phyloP scores from a whole-genome alignment of 2,797 vertebrate genomes.

The Spheniscus humboldti region DNA sequence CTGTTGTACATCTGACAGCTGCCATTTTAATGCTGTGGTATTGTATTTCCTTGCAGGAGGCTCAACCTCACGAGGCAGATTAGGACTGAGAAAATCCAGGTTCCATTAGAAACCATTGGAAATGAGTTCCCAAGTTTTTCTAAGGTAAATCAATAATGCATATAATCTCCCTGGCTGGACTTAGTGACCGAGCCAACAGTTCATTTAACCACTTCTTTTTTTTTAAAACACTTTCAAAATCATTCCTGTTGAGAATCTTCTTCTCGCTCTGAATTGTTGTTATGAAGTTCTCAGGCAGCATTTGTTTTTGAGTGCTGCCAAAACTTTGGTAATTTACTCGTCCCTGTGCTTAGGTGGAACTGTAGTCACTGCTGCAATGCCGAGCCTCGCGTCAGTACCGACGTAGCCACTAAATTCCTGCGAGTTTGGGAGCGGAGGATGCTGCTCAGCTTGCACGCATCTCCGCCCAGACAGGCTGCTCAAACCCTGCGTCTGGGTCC shows the following conservation, averaged over 20 bases:
- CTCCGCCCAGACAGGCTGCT: not conserved
- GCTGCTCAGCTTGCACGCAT: accelerated
- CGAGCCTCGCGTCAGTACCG: accelerated
- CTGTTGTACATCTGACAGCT: not conserved
- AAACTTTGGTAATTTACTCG: not conserved
- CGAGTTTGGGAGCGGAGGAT: not conserved
- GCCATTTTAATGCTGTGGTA: not conserved
- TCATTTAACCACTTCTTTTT: not conserved
- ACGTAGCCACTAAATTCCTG: not conserved
- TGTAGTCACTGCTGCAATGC: not conserved
- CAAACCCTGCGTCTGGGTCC: accelerated
- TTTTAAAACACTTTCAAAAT: not conserved
- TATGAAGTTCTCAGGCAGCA: not conserved
- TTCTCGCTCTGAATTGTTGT: not conserved
- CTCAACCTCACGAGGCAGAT: not conserved
- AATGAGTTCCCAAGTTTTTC: conserved; percentile 28
- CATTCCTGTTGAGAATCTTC: not conserved
- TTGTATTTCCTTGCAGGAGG: not conserved
- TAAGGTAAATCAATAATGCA: conserved; percentile 29
- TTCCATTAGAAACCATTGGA: conserved; percentile 27
- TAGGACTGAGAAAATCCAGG: conserved; percentile 10
- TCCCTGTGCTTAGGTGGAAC: not conserved
- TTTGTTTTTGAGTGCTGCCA: not conserved
- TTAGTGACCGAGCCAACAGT: not conserved
- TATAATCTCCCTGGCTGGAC: not conserved